These are phyloP conservation scores for Pogonocichla stellata DNA, from an alignment of 2,113 vertebrate genomes.

Conservation along the genomic window DNA sequence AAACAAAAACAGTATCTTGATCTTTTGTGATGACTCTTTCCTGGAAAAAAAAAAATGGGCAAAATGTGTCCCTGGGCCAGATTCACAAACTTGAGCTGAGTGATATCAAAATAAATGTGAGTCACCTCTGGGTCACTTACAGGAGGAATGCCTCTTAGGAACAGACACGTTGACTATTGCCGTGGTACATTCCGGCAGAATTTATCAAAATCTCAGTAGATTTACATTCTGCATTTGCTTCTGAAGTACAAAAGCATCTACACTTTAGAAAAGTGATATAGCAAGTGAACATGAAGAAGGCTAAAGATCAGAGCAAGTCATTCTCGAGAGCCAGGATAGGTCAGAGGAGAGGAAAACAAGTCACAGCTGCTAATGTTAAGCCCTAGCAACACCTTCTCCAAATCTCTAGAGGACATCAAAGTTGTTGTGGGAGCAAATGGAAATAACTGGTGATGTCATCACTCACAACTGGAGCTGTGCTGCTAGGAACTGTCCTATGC, in stretches of 20 bases:
- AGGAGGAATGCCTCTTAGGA: slow-evolving; percentile 7
- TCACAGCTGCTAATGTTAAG: not conserved
- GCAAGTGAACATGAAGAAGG: not conserved
- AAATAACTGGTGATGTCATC: accelerated
- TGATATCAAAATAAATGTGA: not conserved
- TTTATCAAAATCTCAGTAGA: slow-evolving; percentile 2
- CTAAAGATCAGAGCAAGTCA: not conserved
- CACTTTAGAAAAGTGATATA: not conserved
- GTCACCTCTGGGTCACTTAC: not conserved
- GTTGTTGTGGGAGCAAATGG: not conserved
- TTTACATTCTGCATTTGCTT: not conserved
- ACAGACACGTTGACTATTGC: not conserved
- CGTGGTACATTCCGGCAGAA: not conserved
- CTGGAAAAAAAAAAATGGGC: not conserved
- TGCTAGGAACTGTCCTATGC: not conserved
- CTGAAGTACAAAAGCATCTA: not conserved
- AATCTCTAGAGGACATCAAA: not conserved
- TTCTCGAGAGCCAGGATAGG: not conserved
- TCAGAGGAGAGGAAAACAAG: not conserved
- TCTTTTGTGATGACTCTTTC: not conserved
- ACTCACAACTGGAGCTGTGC: not conserved
- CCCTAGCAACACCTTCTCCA: not conserved
- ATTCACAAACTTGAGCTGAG: not conserved
- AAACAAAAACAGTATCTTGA: not conserved
- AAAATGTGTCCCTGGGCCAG: not conserved